phyloP scores from a whole-genome alignment of 2,888 invertebrate species.

The Dichetophora obliterata region DNA sequence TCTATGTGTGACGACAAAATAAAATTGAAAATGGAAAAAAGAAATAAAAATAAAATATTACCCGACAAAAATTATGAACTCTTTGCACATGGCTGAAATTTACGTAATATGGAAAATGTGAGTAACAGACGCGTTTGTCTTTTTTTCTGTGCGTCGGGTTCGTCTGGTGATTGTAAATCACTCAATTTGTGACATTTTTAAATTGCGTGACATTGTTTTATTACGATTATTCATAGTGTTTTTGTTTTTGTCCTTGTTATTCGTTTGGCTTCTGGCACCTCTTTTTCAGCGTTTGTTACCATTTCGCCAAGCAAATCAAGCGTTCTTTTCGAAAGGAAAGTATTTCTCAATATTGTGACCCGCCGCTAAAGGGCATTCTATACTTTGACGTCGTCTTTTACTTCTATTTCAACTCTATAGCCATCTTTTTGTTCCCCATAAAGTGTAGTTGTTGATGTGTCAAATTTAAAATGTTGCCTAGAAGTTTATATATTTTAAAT shows the following conservation, averaged over 20 bases:
- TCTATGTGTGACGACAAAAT: background rate
- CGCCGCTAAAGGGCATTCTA: background rate
- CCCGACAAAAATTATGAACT: background rate
- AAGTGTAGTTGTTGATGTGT: background rate
- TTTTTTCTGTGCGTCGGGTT: conserved; percentile 40
- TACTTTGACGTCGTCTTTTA: too few species aligned
- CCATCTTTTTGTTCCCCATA: background rate
- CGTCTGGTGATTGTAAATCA: conserved; percentile 66
- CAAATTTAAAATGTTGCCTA: background rate
- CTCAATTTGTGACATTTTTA: conserved; percentile 70
- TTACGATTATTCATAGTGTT: conserved; percentile 55
- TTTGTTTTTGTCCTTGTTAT: background rate
- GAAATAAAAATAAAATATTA: background rate
- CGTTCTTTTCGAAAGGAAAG: conserved; percentile 6
- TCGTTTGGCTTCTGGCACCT: background rate
- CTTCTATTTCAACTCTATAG: background rate
- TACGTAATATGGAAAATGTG: background rate
- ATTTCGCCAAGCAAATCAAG: background rate
- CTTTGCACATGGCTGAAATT: background rate
- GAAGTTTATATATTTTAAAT: background rate
- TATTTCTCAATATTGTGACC: background rate
- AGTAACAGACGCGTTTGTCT: conserved; percentile 2
- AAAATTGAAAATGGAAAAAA: background rate
- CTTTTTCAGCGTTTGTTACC: background rate
- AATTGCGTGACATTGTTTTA: conserved; percentile 71